Conservation (phyloP, 2,888 invertebrate genomes). For the Julus scanicus region DNA sequence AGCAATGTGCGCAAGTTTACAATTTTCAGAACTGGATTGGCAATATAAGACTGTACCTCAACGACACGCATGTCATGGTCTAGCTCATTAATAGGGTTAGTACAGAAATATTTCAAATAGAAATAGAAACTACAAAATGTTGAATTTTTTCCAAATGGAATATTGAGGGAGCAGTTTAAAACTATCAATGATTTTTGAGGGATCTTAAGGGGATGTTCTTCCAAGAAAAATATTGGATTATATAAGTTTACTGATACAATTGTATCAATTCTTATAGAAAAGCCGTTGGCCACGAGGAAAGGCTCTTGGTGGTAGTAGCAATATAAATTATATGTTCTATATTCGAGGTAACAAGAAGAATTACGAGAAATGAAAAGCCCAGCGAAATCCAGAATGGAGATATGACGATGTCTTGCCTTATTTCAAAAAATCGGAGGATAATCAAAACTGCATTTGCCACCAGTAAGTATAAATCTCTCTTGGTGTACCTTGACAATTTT, state of each 20-base stretch:
- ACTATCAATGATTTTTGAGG: too few species aligned
- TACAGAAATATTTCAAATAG: too few species aligned
- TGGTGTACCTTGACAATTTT: too few species aligned
- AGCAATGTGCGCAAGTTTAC: neutral
- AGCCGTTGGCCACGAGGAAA: too few species aligned
- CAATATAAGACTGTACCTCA: neutral
- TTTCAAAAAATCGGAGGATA: neutral
- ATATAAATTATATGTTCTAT: neutral
- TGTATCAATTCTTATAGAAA: too few species aligned
- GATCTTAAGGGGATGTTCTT: too few species aligned
- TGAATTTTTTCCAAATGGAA: too few species aligned
- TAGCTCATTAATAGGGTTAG: neutral
- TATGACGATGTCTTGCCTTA: neutral
- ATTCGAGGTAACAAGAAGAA: neutral
- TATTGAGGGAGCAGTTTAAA: too few species aligned
- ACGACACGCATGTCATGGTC: neutral
- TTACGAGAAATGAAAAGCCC: neutral
- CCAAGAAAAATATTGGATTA: too few species aligned
- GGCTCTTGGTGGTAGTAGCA: neutral
- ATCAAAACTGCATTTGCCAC: neutral
- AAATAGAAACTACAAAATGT: too few species aligned
- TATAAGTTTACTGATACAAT: too few species aligned
- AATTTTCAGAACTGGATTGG: neutral
- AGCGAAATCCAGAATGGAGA: neutral
- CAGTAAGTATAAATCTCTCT: too few species aligned